phyloP scores from a whole-genome alignment of 2,113 vertebrate species.

The Stomatorhinus ivindoensis region DNA sequence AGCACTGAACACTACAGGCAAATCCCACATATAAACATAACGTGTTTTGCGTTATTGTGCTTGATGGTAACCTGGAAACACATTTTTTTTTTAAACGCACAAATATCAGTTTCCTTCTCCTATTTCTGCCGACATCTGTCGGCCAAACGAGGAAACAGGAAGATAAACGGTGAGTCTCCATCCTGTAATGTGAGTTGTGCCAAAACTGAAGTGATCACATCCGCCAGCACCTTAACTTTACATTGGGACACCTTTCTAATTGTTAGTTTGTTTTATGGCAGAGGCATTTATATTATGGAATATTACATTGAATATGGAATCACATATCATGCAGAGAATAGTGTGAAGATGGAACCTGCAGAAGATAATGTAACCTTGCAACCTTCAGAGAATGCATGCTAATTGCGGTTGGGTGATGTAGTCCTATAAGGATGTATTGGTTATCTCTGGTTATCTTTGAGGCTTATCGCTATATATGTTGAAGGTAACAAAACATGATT shows the following conservation, averaged over 20 bases:
- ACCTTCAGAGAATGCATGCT: not conserved
- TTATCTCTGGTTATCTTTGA: not conserved
- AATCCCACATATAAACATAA: not conserved
- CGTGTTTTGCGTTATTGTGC: not conserved
- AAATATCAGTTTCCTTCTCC: not conserved
- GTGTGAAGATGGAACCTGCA: no score
- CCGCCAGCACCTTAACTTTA: not conserved
- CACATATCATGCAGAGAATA: not conserved
- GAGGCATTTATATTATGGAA: not conserved
- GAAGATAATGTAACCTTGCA: no score
- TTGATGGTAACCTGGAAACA: not conserved
- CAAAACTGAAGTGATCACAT: not conserved
- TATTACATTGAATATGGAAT: not conserved
- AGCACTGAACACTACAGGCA: not conserved
- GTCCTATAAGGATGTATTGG: not conserved
- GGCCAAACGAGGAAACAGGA: not conserved
- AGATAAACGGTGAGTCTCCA: not conserved
- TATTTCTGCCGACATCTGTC: not conserved
- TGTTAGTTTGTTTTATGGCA: not conserved
- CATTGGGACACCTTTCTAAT: not conserved
- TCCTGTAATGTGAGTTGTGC: not conserved
- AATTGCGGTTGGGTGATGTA: not conserved
- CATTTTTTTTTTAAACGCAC: not conserved
- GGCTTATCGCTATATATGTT: not conserved
- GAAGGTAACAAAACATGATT: no score